These are phyloP conservation scores for Ancistrus triradiatus DNA, from an alignment of 2,113 vertebrate genomes.

Conservation along the genomic window DNA sequence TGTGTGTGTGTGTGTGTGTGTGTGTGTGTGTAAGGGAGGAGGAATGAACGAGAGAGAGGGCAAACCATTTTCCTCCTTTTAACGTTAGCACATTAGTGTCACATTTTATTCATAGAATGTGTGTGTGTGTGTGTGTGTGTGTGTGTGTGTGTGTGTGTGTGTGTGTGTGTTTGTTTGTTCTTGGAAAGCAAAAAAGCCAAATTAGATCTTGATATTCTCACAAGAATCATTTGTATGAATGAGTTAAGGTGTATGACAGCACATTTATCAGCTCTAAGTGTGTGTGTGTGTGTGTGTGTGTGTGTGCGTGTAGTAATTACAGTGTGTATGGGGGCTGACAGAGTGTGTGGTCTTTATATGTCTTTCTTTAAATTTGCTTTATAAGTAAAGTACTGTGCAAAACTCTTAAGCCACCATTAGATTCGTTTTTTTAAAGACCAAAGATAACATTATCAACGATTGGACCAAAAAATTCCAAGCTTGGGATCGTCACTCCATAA, in stretches of 20 bases:
- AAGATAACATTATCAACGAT: too few relatives aligned
- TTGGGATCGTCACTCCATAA: too few relatives aligned
- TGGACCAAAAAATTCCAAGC: too few relatives aligned
- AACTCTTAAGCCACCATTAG: too few relatives aligned
- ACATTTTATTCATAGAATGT: not conserved
- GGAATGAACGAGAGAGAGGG: too few relatives aligned
- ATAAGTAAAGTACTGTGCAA: too few relatives aligned
- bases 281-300: not conserved
- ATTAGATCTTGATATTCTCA: not conserved
- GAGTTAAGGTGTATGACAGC: too few relatives aligned
- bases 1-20: not conserved
- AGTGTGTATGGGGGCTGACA: too few relatives aligned
- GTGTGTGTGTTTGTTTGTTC: not conserved
- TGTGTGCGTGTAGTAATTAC: not conserved
- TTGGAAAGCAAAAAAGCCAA: not conserved
- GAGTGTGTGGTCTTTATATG: too few relatives aligned
- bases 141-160: not conserved
- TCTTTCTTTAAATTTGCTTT: too few relatives aligned
- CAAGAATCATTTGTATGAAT: not conserved
- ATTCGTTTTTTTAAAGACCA: too few relatives aligned
- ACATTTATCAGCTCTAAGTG: not conserved
- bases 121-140: constrained; percentile 11
- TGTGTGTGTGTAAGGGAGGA: not conserved
- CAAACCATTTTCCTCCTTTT: not conserved
- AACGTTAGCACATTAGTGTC: not conserved